Conservation (phyloP, 2,888 invertebrate genomes). For the Drosophila emarginata region DNA sequence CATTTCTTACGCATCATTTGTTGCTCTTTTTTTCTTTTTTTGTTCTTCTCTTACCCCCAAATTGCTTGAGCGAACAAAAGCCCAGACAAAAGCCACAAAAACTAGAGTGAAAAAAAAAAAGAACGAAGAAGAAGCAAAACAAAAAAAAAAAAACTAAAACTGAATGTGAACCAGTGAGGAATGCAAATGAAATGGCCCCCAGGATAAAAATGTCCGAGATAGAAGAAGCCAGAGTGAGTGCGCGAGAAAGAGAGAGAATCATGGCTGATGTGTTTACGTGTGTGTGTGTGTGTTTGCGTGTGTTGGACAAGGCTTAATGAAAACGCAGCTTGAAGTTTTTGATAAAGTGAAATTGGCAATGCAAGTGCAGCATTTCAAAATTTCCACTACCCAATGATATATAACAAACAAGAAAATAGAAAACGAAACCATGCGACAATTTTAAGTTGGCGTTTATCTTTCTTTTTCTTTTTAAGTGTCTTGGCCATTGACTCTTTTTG, state of each 20-base stretch:
- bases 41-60: background rate
- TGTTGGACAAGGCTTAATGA: slow-evolving; percentile 49
- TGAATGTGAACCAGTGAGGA: slow-evolving; percentile 30
- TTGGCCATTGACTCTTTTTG: too few relatives aligned
- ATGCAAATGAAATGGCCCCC: slow-evolving; percentile 44
- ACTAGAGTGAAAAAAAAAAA: background rate
- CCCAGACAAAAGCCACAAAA: background rate
- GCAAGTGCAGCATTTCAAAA: slow-evolving; percentile 1
- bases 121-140: background rate
- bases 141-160: slow-evolving; percentile 1
- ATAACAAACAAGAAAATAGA: background rate
- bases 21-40: slow-evolving; percentile 29
- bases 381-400: background rate
- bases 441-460: background rate
- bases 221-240: background rate
- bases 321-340: slow-evolving; percentile 49
- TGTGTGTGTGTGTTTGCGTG: slow-evolving; percentile 2
- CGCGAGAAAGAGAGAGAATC: slow-evolving; percentile 2
- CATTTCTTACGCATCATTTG: slow-evolving; percentile 76
- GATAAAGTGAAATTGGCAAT: slow-evolving; percentile 46
- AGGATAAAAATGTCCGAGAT: slow-evolving; percentile 17
- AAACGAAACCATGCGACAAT: slow-evolving; percentile 1
- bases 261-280: slow-evolving; percentile 20
- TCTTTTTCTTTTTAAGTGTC: background rate
- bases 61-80: slow-evolving; percentile 17